Evolutionary conservation across 2,888 invertebrate species (phyloP), one percentile per base, ranked within the genome.

Genomic region (Ptychoptera contaminata): DNA sequence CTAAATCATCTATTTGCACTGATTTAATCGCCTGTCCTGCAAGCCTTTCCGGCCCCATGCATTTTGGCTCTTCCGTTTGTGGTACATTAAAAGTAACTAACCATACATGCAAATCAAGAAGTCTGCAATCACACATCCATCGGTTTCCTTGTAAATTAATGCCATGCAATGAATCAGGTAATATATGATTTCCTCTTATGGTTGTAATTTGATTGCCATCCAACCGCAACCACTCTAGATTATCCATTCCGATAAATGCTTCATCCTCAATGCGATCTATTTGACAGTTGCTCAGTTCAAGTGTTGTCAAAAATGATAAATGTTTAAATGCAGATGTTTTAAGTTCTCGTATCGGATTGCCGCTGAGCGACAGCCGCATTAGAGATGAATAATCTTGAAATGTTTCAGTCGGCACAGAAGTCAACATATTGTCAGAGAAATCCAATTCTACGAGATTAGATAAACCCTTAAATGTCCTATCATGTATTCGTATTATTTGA

Each of bases 361-460:
- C 79, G 59, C 76, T 84, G 42, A 92, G 67, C 43, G 78, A 76
- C 42, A 91, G 74, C 52, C 83, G 76, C 84, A 91, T 88, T 58
- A 92, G 66, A 16, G 82, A 81, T 23, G 80, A 77, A 55, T 81
- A 81, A 58, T 82, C 82, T 40, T 76, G 69, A 57, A 91, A 84
- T 40, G 86, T 81, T 48, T 77, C 76, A 14, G 82, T 77, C 36
- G 91, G 91, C 52, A 91, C 74, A 45, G 76, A 70, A 46, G 80
- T 76, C 53, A 92, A 68, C 51, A 78, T 73, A 65, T 92, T 92
- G 56, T 79, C 78, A 37, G 85, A 83, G 43, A 92, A 69, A 67
- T 91, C 91, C 54, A 92, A 69, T 64, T 91, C 91, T 15, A 92
- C 86, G 40, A 91, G 72, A 62, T 91, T 90, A 16, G 83, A 80